Percentiles rank a stretch among this genome's conserved stretches.
Conservation (phyloP, 2,888 invertebrate species). For the Ophion ellenae region DNA sequence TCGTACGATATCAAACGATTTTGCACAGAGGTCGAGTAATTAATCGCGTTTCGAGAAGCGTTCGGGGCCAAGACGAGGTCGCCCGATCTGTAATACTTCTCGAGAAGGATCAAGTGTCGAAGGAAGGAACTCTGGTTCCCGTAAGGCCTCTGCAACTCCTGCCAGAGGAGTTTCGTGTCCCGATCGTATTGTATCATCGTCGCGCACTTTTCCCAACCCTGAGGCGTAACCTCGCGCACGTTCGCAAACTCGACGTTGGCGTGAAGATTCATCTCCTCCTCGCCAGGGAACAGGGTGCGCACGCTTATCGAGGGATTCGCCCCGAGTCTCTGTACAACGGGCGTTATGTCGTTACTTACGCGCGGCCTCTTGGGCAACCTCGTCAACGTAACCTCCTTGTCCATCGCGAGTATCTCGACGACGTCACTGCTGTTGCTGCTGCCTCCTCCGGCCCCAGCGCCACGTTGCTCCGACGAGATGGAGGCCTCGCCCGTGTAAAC, state of each 20-base stretch:
- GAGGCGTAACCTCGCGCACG: constrained; percentile 90
- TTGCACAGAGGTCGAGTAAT: constrained; percentile 92
- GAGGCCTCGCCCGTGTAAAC: constrained; percentile 70
- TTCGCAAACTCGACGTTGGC: constrained; percentile 91
- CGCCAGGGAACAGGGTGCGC: constrained; percentile 91
- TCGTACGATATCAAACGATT: constrained; percentile 92
- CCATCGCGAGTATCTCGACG: constrained; percentile 84
- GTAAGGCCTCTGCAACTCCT: constrained; percentile 93
- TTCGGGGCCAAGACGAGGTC: constrained; percentile 90
- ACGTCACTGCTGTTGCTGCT: constrained; percentile 72
- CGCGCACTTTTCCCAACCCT: constrained; percentile 93
- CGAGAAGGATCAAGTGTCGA: constrained; percentile 91
- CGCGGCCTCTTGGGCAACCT: constrained; percentile 83
- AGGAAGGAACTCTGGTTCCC: constrained; percentile 95
- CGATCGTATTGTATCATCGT: constrained; percentile 92
- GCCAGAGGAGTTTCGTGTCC: constrained; percentile 92
- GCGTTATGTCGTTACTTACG: constrained; percentile 84
- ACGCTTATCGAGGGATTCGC: constrained; percentile 93
- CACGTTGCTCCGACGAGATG: constrained; percentile 69
- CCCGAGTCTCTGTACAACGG: constrained; percentile 88
- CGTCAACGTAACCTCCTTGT: constrained; percentile 87
- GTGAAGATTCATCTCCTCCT: constrained; percentile 91
- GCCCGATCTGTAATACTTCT: constrained; percentile 93
- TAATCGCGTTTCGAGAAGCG: constrained; percentile 90
- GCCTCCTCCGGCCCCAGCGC: constrained; percentile 43